Evolutionary conservation across 1,140 invertebrate genomes (phyloP), one percentile per base, ranked within the genome.

Genomic region (Brachionus angularis): DNA sequence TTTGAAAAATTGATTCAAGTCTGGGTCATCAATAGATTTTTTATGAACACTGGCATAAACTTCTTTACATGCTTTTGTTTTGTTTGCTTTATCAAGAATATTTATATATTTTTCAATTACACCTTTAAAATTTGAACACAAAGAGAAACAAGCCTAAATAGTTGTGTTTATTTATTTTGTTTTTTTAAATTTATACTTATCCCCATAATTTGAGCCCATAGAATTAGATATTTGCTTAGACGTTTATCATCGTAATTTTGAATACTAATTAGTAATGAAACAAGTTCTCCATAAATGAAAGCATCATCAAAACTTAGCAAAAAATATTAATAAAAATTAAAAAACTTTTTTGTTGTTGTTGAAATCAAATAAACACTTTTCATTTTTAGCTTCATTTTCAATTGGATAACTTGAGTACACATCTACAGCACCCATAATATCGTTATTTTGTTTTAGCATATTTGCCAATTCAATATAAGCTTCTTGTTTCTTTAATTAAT

Each of bases 391-490:
- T 14, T 55, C 29, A 16, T 33, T 33, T 33, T 55, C 31, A 33
- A 55, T 16, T 23, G 62, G 62, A 67, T 47, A 67, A 14, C 47
- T 46, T 31, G 42, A 67, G 23, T 67, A 67, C 2, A 50, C 62
- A n/a, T 67, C 62, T 10, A 67, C 47, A 47, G 62, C 62, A 21
- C 47, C 62, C 62, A 67, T 33, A 21, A 50, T 29, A 46, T 67
- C 47, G 36, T 50, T 50, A 67, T 47, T 67, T 21, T 67, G 33
- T 36, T 67, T 67, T 1, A 47, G 47, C 62, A 67, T 67, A 33
- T 12, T 47, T 18, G 62, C 62, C 18, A 67, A 50, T 36, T 67
- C 62, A 67, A 67, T 46, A 8, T 67, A 67, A 34, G 62, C 62
- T 5, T 67, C 53, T 58, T 58, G 53, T 58, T 58, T 58, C 53